Conservation (phyloP, 2,888 invertebrate species). For the Pterostichus niger region DNA sequence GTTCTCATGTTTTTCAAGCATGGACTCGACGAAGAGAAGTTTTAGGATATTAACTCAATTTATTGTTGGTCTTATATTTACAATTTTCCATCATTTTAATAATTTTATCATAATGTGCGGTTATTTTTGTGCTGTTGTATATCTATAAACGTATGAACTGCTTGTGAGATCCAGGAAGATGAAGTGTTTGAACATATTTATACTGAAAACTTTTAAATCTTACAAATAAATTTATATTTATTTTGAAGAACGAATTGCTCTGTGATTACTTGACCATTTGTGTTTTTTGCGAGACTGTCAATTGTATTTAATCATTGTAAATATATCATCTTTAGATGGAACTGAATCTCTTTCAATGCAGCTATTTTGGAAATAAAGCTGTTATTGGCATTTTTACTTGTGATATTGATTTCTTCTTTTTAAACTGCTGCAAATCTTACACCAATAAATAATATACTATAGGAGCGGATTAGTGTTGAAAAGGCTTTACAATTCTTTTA, state of each 20-base stretch:
- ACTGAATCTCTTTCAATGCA: slow-evolving; percentile 31
- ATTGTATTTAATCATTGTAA: slow-evolving; percentile 60
- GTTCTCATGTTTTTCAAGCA: slow-evolving; percentile 98
- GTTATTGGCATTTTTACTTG: slow-evolving; percentile 22
- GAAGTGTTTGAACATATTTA: slow-evolving; percentile 62
- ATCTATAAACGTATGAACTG: slow-evolving; percentile 50
- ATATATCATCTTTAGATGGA: slow-evolving; percentile 38
- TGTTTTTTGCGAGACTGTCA: slow-evolving; percentile 44
- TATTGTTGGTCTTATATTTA: slow-evolving; percentile 67
- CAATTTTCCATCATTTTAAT: slow-evolving; percentile 64
- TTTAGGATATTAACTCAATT: slow-evolving; percentile 79
- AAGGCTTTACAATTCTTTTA: neutral
- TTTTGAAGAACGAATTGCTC: slow-evolving; percentile 55
- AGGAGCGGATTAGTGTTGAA: neutral
- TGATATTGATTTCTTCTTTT: slow-evolving; percentile 5
- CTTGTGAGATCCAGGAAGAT: slow-evolving; percentile 60
- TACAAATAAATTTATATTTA: slow-evolving; percentile 66
- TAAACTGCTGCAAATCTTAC: slow-evolving; percentile 15
- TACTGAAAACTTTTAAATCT: slow-evolving; percentile 63
- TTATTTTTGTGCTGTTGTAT: slow-evolving; percentile 47
- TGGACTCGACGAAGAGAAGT: slow-evolving; percentile 96
- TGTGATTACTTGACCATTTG: slow-evolving; percentile 46
- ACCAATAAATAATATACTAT: neutral
- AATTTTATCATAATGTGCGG: slow-evolving; percentile 52
- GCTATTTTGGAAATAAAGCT: slow-evolving; percentile 39